A percentile compares a stretch with the other conserved stretches of the same genome.
phyloP scores from a whole-genome alignment of 2,797 vertebrate species.

The Molossus molossus region DNA sequence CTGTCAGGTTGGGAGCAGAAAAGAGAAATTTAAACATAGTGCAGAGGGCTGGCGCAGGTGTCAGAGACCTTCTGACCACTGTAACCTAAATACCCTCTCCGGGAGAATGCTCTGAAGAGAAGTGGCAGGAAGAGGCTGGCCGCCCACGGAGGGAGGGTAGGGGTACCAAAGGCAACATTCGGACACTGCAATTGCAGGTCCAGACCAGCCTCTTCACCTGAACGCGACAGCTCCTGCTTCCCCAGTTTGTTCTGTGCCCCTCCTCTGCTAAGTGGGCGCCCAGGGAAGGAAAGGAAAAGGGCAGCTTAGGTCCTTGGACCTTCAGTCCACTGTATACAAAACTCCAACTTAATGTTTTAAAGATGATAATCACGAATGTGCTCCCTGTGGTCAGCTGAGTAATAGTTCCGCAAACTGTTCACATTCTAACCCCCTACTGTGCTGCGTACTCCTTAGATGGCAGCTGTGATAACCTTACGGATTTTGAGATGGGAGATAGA shows the following conservation, averaged over 20 bases:
- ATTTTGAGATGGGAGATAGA: background rate
- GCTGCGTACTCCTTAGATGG: background rate
- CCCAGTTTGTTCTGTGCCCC: background rate
- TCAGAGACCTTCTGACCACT: background rate
- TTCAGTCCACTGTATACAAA: background rate
- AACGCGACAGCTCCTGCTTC: background rate
- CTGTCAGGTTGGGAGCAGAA: background rate
- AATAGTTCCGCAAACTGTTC: background rate
- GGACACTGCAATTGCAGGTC: background rate
- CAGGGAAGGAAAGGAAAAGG: background rate
- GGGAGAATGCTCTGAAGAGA: background rate
- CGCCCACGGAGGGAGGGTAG: background rate
- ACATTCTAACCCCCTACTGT: background rate
- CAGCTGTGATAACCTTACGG: background rate
- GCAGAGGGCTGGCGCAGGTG: background rate
- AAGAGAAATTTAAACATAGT: background rate
- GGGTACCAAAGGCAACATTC: background rate
- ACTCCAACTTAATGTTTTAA: constrained; percentile 17
- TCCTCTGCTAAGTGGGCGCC: background rate
- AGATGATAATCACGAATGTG: background rate
- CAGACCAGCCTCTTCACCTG: background rate
- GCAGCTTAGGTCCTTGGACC: background rate
- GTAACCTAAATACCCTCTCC: background rate
- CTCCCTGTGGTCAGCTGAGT: background rate
- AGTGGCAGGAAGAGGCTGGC: background rate